Evolutionary conservation across 2,797 vertebrate species (phyloP), one percentile per base, ranked within the genome.

Genomic region (Ambastaia sidthimunki): DNA sequence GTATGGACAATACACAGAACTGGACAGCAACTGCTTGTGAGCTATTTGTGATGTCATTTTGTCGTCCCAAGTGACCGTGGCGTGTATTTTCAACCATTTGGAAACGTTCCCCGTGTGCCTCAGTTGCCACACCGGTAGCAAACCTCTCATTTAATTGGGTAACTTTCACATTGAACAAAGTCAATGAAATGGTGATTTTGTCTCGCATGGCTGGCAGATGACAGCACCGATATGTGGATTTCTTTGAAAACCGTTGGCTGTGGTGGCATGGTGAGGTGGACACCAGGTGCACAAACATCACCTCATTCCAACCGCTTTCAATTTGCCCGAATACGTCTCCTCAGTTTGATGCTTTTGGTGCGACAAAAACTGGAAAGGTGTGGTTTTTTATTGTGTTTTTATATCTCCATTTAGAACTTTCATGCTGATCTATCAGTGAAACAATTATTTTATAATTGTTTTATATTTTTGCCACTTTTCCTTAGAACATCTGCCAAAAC

Each of bases 21-120:
- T 81, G 85, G 78, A 88, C 86, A 86, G 86, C 85, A 87, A 73
- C 78, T 80, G 84, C 87, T 83, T 83, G 76, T 73, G 55, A 47
- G 72, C 65, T 48, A 54, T 84, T 85, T 82, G 71, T 66, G 76
- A 82, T 82, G 68, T 74, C 79, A 78, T 52, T 65, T 68, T 54
- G 68, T 62, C 28, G 41, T 66, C 31, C 54, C 41, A n/a, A 10
- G 62, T 62, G 41, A 50, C 37, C 72, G 54, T 74, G 52, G n/a
- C 13, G 31, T 50, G 28, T 23, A 57, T 9, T 57, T 66, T 31
- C n/a, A n/a, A 65, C 31, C 62, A 25, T 57, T 69, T 41, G 60
- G 76, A 34, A 37, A 54, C 54, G 15, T 62, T 13, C 47, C n/a
- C 3, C 25, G 7, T 63, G 18, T 59, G 34, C 62, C 62, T n/a